Evolutionary conservation across 2,888 invertebrate species (phyloP), one percentile per base, ranked within the genome.

Genomic region (Ypsolopha sequella): DNA sequence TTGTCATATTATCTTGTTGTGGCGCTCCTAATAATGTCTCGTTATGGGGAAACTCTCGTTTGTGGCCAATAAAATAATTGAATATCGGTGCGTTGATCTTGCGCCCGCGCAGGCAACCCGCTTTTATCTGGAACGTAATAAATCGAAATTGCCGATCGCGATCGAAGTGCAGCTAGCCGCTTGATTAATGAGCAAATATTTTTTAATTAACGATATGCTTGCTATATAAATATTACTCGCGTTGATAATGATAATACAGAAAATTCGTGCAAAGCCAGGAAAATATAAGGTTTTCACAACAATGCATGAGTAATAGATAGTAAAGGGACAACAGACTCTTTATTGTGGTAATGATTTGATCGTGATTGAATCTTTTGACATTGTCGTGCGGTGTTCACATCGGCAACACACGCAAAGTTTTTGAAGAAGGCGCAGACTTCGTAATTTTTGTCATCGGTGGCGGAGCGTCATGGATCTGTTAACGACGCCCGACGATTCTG

Each of bases 131-230:
- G 68, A 62, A 63, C 66, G 69, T 68, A 73, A 76, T 77, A 75
- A 79, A 78, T 78, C 67, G 65, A 58, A 55, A 58, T 64, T 61
- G 62, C 63, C 57, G 70, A 73, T 76, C 68, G 71, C 66, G 68
- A 73, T 71, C 70, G 63, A 54, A 67, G 58, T 61, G 60, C 64
- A 62, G 58, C 60, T 57, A 57, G 62, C 63, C 64, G 61, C 63
- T 67, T 73, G 75, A 78, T 79, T 73, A 77, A 79, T 75, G 76
- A 70, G 64, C 60, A 55, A 63, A 64, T 65, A 68, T 66, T 76
- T 78, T 74, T 76, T 78, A 76, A 78, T 79, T 77, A 74, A 76
- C 68, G 69, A 70, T 58, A 59, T 55, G 51, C 54, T 56, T 56
- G 58, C 57, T 56, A 48, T 54, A 62, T 63, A 64, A 60, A 68